These are phyloP conservation scores for Trichonephila clavata DNA, from an alignment of 1,140 invertebrate genomes.

Conservation along the genomic window DNA sequence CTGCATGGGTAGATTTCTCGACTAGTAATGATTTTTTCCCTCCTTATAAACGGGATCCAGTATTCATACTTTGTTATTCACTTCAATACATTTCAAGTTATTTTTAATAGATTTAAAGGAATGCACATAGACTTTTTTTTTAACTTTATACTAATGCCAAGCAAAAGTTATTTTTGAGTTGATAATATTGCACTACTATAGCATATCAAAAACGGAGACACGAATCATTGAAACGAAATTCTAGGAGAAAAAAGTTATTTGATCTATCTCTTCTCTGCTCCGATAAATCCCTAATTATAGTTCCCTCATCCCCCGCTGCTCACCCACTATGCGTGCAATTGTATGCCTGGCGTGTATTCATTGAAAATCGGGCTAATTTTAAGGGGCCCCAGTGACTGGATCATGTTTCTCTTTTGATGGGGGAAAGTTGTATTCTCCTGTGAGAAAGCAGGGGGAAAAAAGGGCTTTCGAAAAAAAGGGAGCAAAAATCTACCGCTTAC, in stretches of 20 bases:
- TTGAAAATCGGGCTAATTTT: constrained; percentile 36
- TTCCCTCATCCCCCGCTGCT: background rate
- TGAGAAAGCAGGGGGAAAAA: background rate
- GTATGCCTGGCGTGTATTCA: background rate
- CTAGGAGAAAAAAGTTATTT: background rate
- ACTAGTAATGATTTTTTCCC: no score
- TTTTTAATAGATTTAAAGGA: no score
- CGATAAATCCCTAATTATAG: constrained; percentile 23
- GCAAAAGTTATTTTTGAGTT: no score
- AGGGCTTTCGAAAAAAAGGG: background rate
- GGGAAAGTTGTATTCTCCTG: background rate
- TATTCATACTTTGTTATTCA: no score
- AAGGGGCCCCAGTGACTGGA: background rate
- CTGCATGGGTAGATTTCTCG: no score
- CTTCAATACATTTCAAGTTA: no score
- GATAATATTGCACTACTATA: no score
- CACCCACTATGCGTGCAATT: background rate
- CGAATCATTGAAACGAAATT: background rate
- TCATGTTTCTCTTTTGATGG: background rate
- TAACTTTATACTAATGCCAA: no score
- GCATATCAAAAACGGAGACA: no score
- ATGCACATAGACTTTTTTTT: no score
- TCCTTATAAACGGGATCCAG: no score
- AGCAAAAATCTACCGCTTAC: background rate
- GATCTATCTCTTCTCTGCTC: background rate